Conservation (phyloP, 2,113 vertebrate species). For the Sardina pilchardus region DNA sequence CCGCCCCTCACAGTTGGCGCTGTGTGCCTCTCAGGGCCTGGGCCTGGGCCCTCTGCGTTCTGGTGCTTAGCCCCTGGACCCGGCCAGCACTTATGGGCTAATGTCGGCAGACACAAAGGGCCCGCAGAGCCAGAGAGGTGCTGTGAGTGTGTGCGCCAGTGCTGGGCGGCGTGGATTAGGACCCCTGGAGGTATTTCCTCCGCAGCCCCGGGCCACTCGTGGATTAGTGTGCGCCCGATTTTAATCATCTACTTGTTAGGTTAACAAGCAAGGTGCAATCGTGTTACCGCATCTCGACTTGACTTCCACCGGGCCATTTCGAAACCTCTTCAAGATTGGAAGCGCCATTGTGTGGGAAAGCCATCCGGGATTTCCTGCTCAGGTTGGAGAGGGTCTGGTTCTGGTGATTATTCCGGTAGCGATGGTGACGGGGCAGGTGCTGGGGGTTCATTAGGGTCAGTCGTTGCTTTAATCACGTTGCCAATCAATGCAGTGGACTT, state of each 20-base stretch:
- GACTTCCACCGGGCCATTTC: slow-evolving; percentile 32
- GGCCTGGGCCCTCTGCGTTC: slow-evolving; percentile 34
- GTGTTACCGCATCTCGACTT: slow-evolving; percentile 50
- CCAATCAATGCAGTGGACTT: slow-evolving; percentile 44
- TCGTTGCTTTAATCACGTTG: slow-evolving; percentile 40
- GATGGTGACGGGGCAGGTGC: slow-evolving; percentile 27
- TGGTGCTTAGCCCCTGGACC: slow-evolving; percentile 55
- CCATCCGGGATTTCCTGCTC: slow-evolving; percentile 9
- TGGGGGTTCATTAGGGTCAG: slow-evolving; percentile 36
- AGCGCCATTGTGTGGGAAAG: slow-evolving; percentile 32
- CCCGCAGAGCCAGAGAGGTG: slow-evolving; percentile 52
- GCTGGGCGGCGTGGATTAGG: slow-evolving; percentile 47
- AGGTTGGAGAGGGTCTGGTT: neutral
- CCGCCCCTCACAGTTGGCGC: slow-evolving; percentile 2
- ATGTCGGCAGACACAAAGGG: slow-evolving; percentile 69
- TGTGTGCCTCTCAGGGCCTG: slow-evolving; percentile 53
- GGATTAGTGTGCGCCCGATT: slow-evolving; percentile 71
- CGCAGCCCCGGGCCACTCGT: slow-evolving; percentile 54
- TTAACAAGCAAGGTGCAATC: slow-evolving; percentile 70
- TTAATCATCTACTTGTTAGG: slow-evolving; percentile 73
- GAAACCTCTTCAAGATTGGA: slow-evolving; percentile 26
- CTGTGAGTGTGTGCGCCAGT: slow-evolving; percentile 48
- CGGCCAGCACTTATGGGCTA: slow-evolving; percentile 65
- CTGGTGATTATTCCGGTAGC: slow-evolving; percentile 24
- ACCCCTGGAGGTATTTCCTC: slow-evolving; percentile 59